Evolutionary conservation across 2,797 vertebrate genomes (phyloP), one percentile per base, ranked within the genome.

Genomic region (Moxostoma hubbsi): DNA sequence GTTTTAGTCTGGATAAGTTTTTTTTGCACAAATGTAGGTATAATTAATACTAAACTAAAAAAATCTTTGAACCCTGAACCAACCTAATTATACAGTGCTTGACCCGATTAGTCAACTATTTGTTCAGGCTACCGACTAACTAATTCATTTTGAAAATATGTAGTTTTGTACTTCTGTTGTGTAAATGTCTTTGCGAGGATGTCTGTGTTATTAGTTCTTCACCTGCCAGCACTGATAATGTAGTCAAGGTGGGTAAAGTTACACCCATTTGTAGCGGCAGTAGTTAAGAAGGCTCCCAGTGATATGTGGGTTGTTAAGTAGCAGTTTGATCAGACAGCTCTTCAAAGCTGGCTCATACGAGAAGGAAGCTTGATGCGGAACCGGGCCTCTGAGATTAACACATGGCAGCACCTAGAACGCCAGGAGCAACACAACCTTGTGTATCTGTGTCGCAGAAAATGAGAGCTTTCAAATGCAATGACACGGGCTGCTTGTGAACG

Each of bases 401-500:
- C 84, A 62, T 70, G 51, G 73, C 68, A 76, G 78, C 81, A 79
- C 75, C 76, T 83, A 64, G 76, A 74, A 83, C 49, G 69, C 82
- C 82, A 80, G 73, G 53, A 83, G 84, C 76, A 13, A 63, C 0
- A 43, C 49, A 75, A 79, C 79, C 72, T 72, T 72, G 70, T 75
- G 78, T 82, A 64, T 75, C 55, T 7, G 79, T 81, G 81, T 75
- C 51, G 47, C 6, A n/a, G 67, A 82, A 84, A 82, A 73, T 51
- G 81, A 83, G 80, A 61, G 78, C 81, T 74, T 85, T 86, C 78
- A 81, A 73, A 68, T 55, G 62, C 67, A 67, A 68, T 81, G 85
- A 73, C 81, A 86, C 62, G 68, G 57, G 36, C 64, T 79, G 72
- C 71, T 64, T 86, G 70, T 79, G 72, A 64, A 10, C 10, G 65